Conservation (phyloP, 2,113 vertebrate species). For the Hydrochoerus hydrochaeris region DNA sequence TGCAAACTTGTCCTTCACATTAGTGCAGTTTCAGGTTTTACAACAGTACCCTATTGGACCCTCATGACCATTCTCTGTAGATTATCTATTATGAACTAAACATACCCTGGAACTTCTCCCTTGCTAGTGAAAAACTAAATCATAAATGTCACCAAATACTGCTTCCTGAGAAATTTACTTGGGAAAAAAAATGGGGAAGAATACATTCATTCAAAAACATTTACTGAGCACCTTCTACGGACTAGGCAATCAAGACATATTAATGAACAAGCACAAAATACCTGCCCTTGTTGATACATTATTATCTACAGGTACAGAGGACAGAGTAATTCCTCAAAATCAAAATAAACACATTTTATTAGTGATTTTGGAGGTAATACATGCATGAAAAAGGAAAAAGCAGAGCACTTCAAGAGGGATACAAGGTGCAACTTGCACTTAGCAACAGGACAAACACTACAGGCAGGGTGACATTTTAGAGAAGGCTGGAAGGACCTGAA, state of each 20-base stretch:
- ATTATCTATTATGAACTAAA: background rate
- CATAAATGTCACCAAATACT: background rate
- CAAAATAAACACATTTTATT: background rate
- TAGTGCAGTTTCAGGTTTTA: slow-evolving; percentile 19
- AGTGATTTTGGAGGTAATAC: background rate
- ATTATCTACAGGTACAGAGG: background rate
- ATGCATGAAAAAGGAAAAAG: background rate
- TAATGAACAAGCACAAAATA: background rate
- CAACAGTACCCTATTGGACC: background rate
- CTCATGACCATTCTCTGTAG: background rate
- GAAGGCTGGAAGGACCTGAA: background rate
- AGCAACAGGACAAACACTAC: background rate
- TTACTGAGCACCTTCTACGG: background rate
- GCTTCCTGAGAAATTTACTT: background rate
- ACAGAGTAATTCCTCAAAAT: slow-evolving; percentile 18
- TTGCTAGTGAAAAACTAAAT: background rate
- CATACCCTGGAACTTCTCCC: background rate
- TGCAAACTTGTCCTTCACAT: background rate
- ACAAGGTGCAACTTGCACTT: background rate
- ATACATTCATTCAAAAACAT: slow-evolving; percentile 6
- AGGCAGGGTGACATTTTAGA: background rate
- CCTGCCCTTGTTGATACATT: background rate
- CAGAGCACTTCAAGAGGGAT: background rate
- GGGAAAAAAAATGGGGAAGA: background rate
- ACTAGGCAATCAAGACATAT: background rate